phyloP scores from a whole-genome alignment of 2,797 vertebrate species.

The Phalloptychus januarius region DNA sequence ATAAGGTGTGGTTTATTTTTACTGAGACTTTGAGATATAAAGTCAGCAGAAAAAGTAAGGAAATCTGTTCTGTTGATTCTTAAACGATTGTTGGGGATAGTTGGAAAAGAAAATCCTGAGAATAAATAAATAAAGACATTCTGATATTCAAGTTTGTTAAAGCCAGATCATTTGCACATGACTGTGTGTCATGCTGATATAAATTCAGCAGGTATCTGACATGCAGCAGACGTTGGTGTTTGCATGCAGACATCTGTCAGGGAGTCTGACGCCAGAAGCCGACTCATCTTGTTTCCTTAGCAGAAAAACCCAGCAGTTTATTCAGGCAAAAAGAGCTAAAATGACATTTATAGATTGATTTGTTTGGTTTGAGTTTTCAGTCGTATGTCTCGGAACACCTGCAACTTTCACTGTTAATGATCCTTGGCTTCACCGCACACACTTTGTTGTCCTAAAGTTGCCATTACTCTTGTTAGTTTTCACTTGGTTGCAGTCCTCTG shows the following conservation, averaged over 20 bases:
- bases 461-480: conserved; percentile 44
- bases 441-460: conserved; percentile 37
- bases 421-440: conserved; percentile 34
- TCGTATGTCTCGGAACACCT: not conserved
- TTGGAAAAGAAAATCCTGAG: no score
- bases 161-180: not conserved
- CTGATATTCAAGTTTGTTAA: not conserved
- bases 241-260: not conserved
- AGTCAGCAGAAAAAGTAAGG: not conserved
- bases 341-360: not conserved
- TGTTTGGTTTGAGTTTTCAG: not conserved
- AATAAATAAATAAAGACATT: not conserved
- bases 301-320: not conserved
- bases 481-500: conserved; percentile 15
- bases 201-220: not conserved
- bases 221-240: not conserved
- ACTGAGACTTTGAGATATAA: not conserved
- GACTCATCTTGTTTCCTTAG: not conserved
- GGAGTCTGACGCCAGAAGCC: not conserved
- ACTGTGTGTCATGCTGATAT: not conserved
- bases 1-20: not conserved
- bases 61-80: not conserved
- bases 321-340: not conserved
- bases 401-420: conserved; percentile 1
- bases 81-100: not conserved